Percentiles rank a stretch among this genome's conserved stretches.
These are phyloP conservation scores for Pantala flavescens DNA, from an alignment of 1,140 invertebrate species.

Conservation along the genomic window DNA sequence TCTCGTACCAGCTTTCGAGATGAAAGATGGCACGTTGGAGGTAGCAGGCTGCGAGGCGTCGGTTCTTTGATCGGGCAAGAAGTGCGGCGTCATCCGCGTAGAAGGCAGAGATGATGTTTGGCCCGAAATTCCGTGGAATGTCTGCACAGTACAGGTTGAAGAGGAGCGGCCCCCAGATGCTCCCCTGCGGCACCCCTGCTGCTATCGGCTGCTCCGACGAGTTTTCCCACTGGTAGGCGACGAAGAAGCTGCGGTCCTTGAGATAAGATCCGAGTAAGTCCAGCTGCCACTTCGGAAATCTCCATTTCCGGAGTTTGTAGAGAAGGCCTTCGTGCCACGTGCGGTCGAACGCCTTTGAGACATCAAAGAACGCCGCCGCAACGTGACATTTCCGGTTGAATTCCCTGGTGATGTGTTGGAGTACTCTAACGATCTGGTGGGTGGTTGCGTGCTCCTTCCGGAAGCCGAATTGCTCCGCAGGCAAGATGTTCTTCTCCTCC, in stretches of 20 bases:
- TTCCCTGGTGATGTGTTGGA: constrained; percentile 14
- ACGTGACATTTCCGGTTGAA: no score
- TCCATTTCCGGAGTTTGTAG: no score
- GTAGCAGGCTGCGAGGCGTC: constrained; percentile 15
- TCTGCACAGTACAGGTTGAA: constrained; percentile 24
- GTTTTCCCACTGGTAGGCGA: constrained; percentile 21
- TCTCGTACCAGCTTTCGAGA: constrained; percentile 22
- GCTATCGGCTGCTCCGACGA: constrained; percentile 17
- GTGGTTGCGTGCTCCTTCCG: constrained; percentile 21
- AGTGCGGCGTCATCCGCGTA: constrained; percentile 26
- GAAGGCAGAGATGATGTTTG: constrained; percentile 18
- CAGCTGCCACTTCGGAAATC: constrained; percentile 19
- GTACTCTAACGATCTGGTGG: constrained; percentile 18
- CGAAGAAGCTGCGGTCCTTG: constrained; percentile 23
- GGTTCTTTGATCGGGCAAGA: not conserved
- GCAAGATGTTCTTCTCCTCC: no score
- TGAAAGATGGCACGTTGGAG: constrained; percentile 22
- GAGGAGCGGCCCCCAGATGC: constrained; percentile 22
- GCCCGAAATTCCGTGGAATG: constrained; percentile 18
- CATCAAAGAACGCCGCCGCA: no score
- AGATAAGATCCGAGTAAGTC: constrained; percentile 26
- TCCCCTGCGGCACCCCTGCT: constrained; percentile 27
- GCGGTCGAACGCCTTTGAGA: no score
- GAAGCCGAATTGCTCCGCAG: no score
- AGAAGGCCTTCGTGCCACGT: no score